These are phyloP conservation scores for Pristionchus maxplancki DNA, from an alignment of 2,888 invertebrate genomes.

Conservation along the genomic window DNA sequence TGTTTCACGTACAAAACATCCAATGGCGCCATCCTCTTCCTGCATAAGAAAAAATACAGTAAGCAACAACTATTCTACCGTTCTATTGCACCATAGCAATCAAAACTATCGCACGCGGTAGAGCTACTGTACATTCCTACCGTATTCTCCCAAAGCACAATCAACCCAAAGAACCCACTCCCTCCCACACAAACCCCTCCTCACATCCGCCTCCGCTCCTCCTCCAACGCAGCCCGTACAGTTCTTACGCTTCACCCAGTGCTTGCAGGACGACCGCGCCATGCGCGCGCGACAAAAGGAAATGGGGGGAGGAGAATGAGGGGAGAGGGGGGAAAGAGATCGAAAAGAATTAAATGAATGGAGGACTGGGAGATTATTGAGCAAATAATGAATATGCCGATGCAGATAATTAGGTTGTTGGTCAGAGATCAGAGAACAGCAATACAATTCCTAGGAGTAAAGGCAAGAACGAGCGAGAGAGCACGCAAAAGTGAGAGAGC, in stretches of 20 bases:
- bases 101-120: background rate
- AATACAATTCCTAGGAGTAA: background rate
- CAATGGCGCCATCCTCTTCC: too few species aligned
- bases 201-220: slow-evolving; percentile 52
- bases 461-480: background rate
- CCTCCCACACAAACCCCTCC: background rate
- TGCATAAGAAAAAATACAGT: too few species aligned
- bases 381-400: background rate
- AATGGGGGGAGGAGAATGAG: background rate
- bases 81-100: background rate
- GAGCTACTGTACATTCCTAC: background rate
- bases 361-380: background rate
- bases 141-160: background rate
- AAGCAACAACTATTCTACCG: too few species aligned
- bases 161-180: background rate
- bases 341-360: background rate
- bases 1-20: too few species aligned
- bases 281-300: background rate
- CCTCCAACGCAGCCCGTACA: background rate
- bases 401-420: background rate
- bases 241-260: slow-evolving; percentile 12
- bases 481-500: background rate
- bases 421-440: background rate
- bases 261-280: slow-evolving; percentile 29
- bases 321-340: background rate